phyloP scores from a whole-genome alignment of 2,113 vertebrate species.

The Phrynosoma blainvillii region DNA sequence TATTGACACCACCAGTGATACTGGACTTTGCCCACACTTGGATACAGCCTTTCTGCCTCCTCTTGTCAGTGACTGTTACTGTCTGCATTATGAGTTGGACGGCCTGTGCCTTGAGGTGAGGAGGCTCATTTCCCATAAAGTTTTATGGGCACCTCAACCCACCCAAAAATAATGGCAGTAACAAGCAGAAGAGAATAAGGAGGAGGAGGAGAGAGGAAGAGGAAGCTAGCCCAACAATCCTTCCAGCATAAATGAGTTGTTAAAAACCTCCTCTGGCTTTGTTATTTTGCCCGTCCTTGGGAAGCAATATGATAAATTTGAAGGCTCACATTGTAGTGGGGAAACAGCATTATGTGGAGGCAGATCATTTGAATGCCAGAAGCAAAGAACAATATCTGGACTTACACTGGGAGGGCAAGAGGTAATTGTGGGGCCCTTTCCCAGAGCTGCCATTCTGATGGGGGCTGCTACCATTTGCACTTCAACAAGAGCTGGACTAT shows the following conservation, averaged over 20 bases:
- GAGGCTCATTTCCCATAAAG: neutral
- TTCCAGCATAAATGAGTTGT: neutral
- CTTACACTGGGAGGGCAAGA: too few species aligned
- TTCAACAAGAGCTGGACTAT: too few species aligned
- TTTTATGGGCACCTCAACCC: neutral
- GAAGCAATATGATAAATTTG: neutral
- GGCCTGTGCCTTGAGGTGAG: neutral
- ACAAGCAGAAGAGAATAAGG: neutral
- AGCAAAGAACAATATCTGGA: neutral
- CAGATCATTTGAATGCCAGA: too few species aligned
- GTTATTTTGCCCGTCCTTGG: neutral
- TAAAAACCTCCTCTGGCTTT: too few species aligned
- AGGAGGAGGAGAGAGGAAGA: neutral
- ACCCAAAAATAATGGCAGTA: neutral
- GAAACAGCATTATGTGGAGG: neutral
- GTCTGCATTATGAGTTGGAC: neutral
- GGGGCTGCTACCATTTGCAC: too few species aligned
- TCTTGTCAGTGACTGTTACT: neutral
- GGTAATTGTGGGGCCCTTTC: too few species aligned
- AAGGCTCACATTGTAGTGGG: neutral
- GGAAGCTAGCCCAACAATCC: neutral
- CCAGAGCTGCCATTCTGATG: too few species aligned
- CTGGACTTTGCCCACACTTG: neutral
- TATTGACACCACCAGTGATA: neutral
- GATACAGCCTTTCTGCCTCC: neutral